Conservation (phyloP, 2,888 invertebrate species). For the Trisateles emortualis region DNA sequence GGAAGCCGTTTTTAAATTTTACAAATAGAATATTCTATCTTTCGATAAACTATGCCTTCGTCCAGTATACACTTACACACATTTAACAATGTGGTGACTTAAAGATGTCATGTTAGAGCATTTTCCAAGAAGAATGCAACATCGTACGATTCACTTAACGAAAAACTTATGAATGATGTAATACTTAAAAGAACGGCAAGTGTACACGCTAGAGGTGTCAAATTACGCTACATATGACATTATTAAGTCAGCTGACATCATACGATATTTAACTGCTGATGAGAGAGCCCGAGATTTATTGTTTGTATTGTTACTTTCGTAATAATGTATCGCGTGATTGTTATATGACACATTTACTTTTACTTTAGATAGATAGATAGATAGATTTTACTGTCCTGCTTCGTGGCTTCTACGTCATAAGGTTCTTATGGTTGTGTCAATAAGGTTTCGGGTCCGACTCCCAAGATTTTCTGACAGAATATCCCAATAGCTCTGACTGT, state of each 20-base stretch:
- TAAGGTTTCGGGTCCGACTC: too few species aligned
- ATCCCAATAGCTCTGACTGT: too few species aligned
- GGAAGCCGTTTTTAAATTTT: too few species aligned
- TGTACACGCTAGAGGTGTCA: conserved; percentile 13
- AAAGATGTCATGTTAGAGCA: neutral
- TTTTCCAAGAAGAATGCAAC: conserved; percentile 7
- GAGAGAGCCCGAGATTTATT: conserved; percentile 24
- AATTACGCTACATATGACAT: neutral
- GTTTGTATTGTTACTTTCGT: conserved; percentile 31
- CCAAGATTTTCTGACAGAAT: too few species aligned
- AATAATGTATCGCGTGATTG: conserved; percentile 29
- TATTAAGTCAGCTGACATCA: conserved; percentile 29
- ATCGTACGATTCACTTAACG: conserved; percentile 7
- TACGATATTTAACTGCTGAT: conserved; percentile 47
- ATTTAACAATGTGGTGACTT: too few species aligned
- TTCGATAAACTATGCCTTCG: too few species aligned
- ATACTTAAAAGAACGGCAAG: neutral
- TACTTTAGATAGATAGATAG: too few species aligned
- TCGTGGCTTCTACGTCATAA: too few species aligned
- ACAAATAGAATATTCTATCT: too few species aligned
- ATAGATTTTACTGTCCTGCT: too few species aligned
- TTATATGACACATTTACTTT: conserved; percentile 17
- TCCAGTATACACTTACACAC: too few species aligned
- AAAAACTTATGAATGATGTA: conserved; percentile 3
- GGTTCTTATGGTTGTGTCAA: too few species aligned